These are phyloP conservation scores for Galeruca laticollis DNA, from an alignment of 2,888 invertebrate genomes.

Conservation along the genomic window DNA sequence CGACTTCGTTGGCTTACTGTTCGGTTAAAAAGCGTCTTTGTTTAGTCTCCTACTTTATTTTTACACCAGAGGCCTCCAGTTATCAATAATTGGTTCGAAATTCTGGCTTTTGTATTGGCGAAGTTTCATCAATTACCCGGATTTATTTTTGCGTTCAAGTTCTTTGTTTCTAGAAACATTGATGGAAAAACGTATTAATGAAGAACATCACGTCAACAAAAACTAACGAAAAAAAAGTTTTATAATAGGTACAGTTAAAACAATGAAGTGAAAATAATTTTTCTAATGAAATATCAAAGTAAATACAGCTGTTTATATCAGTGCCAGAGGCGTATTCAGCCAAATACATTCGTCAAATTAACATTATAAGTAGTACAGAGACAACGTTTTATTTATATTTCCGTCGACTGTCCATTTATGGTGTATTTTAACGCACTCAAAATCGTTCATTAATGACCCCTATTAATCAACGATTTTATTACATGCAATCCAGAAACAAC, in stretches of 20 bases:
- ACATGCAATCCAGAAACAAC: no score
- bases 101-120: conserved; percentile 54
- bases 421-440: no score
- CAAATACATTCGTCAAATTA: no score
- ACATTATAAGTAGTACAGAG: no score
- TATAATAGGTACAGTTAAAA: background rate
- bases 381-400: no score
- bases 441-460: no score
- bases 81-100: conserved; percentile 62
- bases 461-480: no score
- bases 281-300: background rate
- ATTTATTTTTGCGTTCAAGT: conserved; percentile 42
- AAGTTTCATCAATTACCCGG: conserved; percentile 47
- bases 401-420: no score
- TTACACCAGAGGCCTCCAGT: conserved; percentile 60
- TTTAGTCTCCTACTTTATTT: conserved; percentile 60
- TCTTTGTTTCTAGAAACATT: conserved; percentile 37
- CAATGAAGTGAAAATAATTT: background rate
- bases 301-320: no score
- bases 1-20: conserved; percentile 51
- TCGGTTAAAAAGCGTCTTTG: conserved; percentile 58
- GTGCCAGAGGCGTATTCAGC: no score
- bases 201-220: conserved; percentile 10
- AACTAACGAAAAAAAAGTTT: background rate
- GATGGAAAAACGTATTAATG: conserved; percentile 24